phyloP scores from a whole-genome alignment of 2,797 vertebrate species.

The Sebastiscus tertius region DNA sequence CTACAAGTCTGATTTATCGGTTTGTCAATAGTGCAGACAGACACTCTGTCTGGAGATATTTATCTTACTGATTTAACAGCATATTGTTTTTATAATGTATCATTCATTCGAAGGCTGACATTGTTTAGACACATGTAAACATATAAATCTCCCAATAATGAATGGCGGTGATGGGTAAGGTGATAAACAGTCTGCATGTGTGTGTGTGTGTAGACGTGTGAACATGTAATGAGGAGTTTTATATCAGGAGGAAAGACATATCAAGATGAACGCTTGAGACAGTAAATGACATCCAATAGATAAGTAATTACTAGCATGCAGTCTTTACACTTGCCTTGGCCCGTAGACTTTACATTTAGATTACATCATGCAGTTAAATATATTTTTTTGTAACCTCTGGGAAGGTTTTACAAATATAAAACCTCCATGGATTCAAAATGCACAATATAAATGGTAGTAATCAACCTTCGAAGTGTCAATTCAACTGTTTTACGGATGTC shows the following conservation, averaged over 20 bases:
- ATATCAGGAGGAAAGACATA: not conserved
- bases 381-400: too few species aligned
- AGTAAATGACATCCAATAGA: not conserved
- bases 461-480: not conserved
- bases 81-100: slow-evolving; percentile 60
- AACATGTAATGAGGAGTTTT: not conserved
- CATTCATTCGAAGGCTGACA: slow-evolving; percentile 10
- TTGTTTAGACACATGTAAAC: slow-evolving; percentile 38
- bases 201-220: not conserved
- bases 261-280: not conserved
- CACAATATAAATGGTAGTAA: not conserved
- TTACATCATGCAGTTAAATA: not conserved
- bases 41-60: slow-evolving; percentile 43
- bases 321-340: not conserved
- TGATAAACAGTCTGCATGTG: slow-evolving; percentile 27
- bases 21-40: slow-evolving; percentile 43
- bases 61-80: slow-evolving; percentile 59
- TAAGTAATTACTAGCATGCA: not conserved
- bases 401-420: not conserved
- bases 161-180: slow-evolving; percentile 3
- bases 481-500: not conserved
- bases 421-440: not conserved
- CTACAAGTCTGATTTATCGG: slow-evolving; percentile 55
- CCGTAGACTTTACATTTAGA: not conserved
- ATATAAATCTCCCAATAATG: slow-evolving; percentile 51